These are phyloP conservation scores for Penaeus monodon DNA, from an alignment of 2,888 invertebrate genomes.

Conservation along the genomic window DNA sequence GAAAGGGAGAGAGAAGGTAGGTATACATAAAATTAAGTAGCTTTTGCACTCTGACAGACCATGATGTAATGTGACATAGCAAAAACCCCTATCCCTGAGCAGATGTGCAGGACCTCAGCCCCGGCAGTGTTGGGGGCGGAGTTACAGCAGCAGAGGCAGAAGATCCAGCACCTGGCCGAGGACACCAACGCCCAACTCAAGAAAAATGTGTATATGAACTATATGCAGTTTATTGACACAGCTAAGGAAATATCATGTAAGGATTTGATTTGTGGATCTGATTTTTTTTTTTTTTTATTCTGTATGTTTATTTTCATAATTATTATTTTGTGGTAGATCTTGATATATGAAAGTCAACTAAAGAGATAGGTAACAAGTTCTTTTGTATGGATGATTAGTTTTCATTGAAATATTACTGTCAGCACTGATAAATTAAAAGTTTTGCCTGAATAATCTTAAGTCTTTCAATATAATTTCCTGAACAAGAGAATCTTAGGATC, in stretches of 20 bases:
- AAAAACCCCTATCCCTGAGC: slow-evolving; percentile 4
- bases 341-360: too few relatives aligned
- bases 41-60: too few relatives aligned
- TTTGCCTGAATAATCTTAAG: too few relatives aligned
- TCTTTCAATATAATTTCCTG: too few relatives aligned
- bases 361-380: background rate
- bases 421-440: too few relatives aligned
- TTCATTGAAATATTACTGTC: slow-evolving; percentile 39
- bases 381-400: slow-evolving; percentile 48
- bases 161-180: slow-evolving; percentile 87
- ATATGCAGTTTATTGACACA: slow-evolving; percentile 97
- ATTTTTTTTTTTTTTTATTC: too few relatives aligned
- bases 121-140: slow-evolving; percentile 90
- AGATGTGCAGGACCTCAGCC: slow-evolving; percentile 84
- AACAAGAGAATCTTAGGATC: too few relatives aligned
- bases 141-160: slow-evolving; percentile 82
- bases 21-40: too few relatives aligned
- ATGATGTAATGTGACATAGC: too few relatives aligned
- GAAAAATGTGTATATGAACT: slow-evolving; percentile 97
- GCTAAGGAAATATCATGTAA: slow-evolving; percentile 95
- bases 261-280: slow-evolving; percentile 24
- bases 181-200: slow-evolving; percentile 91
- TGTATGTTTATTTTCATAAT: background rate
- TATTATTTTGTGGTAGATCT: background rate
- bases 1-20: too few relatives aligned